Evolutionary conservation across 2,797 vertebrate genomes (phyloP), one percentile per base, ranked within the genome.

Genomic region (Spinus olivaceus): DNA sequence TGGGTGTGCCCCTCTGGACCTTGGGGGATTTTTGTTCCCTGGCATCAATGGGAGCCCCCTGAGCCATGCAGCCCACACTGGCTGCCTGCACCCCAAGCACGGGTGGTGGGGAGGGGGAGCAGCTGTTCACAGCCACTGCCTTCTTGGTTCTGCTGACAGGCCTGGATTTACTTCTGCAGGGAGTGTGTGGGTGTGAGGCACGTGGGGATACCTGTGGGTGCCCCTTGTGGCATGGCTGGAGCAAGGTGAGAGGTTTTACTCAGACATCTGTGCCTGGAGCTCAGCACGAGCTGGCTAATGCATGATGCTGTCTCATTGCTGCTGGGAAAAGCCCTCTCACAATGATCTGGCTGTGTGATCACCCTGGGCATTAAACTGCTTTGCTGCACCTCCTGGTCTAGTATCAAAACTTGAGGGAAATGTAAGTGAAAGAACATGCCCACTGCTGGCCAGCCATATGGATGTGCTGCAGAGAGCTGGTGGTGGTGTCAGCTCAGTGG

Each of bases 11-110:
- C 44, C 87, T 79, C 23, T 19, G 46, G 15, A 7, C 27, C 5
- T 2, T 42, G 5, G 6, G 46, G 41, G 27, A 9, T 70, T 41
- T 73, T 41, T 54, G 61, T 56, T 64, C 44, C 44, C 28, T 3
- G 2, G 57, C 4, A 20, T 23, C 13, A 0, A 0, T 4, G 41
- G 71, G 63, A 59, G 14, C 35, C 15, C 15, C n/a, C 17, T 23
- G 81, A 24, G 47, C 54, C 1, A 3, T 5, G 28, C 10, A 51
- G 24, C 41, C 66, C 0, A 2, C 0, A 1, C 50, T 1, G 8
- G 24, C 76, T 86, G 74, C 54, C 14, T 5, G 41, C 22, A 8
- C n/a, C 13, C 25, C 0, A 1, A 17, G 19, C 1, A 5, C 2
- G 20, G 47, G 8, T 33, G 39, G 14, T 27, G 53, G 28, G 6